These are phyloP conservation scores for Dorcus hopei DNA, from an alignment of 2,888 invertebrate genomes.

Conservation along the genomic window DNA sequence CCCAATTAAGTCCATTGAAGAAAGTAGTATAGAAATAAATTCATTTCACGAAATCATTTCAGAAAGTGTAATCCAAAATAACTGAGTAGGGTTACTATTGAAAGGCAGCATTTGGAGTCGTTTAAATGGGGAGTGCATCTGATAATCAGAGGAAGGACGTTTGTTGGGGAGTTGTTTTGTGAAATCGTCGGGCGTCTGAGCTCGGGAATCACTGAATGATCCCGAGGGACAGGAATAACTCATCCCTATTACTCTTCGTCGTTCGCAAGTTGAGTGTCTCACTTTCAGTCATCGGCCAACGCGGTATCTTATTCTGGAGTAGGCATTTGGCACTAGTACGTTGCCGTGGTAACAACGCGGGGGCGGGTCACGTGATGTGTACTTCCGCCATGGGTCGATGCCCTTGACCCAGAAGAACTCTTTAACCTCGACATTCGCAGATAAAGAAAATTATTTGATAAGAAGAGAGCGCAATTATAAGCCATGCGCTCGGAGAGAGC, in stretches of 20 bases:
- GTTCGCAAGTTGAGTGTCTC: constrained; percentile 20
- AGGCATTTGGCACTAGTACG: constrained; percentile 23
- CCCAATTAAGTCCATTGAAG: too few relatives aligned
- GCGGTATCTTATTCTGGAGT: constrained; percentile 22
- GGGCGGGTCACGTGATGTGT: constrained; percentile 20
- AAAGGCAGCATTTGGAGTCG: background rate
- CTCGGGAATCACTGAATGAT: constrained; percentile 24
- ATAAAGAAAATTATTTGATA: background rate
- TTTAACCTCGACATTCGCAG: background rate
- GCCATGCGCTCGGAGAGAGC: background rate
- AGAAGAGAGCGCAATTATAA: background rate
- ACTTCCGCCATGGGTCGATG: constrained; percentile 26
- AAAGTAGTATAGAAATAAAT: too few relatives aligned
- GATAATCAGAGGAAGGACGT: background rate
- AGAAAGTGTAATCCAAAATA: too few relatives aligned
- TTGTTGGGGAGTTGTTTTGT: background rate
- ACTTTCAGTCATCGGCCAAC: constrained; percentile 16
- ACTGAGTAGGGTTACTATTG: too few relatives aligned
- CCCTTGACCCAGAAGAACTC: constrained; percentile 26
- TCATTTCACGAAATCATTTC: too few relatives aligned
- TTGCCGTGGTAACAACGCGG: constrained; percentile 25
- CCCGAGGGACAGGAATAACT: constrained; percentile 24
- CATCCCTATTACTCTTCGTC: constrained; percentile 24
- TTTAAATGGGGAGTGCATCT: background rate
- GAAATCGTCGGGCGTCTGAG: background rate